phyloP scores from a whole-genome alignment of 1,140 invertebrate genomes.

The Anthonomus grandis region DNA sequence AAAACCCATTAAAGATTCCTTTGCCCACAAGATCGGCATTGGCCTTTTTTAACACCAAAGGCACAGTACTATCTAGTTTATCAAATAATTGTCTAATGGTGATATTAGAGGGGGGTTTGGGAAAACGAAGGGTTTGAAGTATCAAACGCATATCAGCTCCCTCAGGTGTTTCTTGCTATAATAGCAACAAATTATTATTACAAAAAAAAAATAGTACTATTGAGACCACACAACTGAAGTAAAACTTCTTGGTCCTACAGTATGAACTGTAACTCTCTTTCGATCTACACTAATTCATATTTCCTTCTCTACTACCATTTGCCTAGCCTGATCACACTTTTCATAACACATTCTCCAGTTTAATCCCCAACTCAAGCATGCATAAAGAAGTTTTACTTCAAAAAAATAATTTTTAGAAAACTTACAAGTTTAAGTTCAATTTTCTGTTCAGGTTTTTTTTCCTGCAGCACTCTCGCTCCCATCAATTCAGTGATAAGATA shows the following conservation, averaged over 20 bases:
- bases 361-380: too few species aligned
- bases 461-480: slow-evolving; percentile 70
- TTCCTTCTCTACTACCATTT: too few species aligned
- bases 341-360: too few species aligned
- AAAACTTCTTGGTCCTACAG: too few species aligned
- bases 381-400: not conserved
- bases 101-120: slow-evolving; percentile 82
- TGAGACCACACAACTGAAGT: too few species aligned
- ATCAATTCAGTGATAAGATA: slow-evolving; percentile 79
- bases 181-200: slow-evolving; percentile 9
- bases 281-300: not conserved
- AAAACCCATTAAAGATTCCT: slow-evolving; percentile 69
- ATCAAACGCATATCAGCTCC: slow-evolving; percentile 75
- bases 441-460: slow-evolving; percentile 61
- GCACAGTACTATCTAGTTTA: slow-evolving; percentile 72
- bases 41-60: slow-evolving; percentile 64
- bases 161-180: slow-evolving; percentile 74
- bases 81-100: slow-evolving; percentile 71
- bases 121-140: slow-evolving; percentile 72
- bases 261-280: not conserved
- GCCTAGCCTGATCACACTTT: too few species aligned
- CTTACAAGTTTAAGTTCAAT: slow-evolving; percentile 52
- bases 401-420: slow-evolving; percentile 8
- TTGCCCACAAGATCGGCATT: slow-evolving; percentile 60
- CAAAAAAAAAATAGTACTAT: slow-evolving; percentile 2